Evolutionary conservation across 2,797 vertebrate genomes (phyloP).

Genomic region (Sparus aurata): DNA sequence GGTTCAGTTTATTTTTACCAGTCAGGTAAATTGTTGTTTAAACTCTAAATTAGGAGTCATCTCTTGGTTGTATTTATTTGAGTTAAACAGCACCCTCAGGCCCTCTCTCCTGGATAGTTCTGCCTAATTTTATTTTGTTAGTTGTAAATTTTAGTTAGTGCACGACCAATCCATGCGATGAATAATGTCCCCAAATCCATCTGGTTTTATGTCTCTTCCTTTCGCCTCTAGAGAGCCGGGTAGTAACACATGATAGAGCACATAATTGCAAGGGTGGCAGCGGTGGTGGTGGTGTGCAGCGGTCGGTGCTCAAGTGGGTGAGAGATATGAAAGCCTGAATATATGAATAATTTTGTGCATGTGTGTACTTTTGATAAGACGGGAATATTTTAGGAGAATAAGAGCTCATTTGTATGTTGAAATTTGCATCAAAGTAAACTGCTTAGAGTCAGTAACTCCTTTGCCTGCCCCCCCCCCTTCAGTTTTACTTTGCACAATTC

Average conservation of each 20-base stretch:
- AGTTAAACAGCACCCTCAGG: slow-evolving; percentile 3
- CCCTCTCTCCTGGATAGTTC: background rate
- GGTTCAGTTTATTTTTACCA: background rate
- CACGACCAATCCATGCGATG: background rate
- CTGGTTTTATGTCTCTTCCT: slow-evolving; percentile 13
- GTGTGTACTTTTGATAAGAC: slow-evolving; percentile 40
- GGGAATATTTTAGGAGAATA: slow-evolving; percentile 22
- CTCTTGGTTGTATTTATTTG: background rate
- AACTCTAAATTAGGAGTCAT: background rate
- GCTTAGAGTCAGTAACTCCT: slow-evolving; percentile 3
- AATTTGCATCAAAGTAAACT: slow-evolving; percentile 52
- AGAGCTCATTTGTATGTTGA: background rate
- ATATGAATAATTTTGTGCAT: slow-evolving; percentile 60
- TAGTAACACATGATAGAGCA: slow-evolving; percentile 32
- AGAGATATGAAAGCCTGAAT: slow-evolving; percentile 53
- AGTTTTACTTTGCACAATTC: too few relatives aligned
- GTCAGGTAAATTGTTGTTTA: background rate
- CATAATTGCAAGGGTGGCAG: slow-evolving; percentile 37
- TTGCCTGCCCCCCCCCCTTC: too few relatives aligned
- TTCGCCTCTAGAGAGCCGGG: background rate
- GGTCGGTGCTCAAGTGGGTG: slow-evolving; percentile 41
- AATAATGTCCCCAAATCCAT: slow-evolving; percentile 23
- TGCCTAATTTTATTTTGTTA: background rate
- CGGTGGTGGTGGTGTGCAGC: slow-evolving; percentile 6
- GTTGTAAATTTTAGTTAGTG: slow-evolving; percentile 14